Percentiles rank a stretch among this genome's conserved stretches.
Conservation (phyloP, 2,113 vertebrate genomes). For the Ammodytes marinus region DNA sequence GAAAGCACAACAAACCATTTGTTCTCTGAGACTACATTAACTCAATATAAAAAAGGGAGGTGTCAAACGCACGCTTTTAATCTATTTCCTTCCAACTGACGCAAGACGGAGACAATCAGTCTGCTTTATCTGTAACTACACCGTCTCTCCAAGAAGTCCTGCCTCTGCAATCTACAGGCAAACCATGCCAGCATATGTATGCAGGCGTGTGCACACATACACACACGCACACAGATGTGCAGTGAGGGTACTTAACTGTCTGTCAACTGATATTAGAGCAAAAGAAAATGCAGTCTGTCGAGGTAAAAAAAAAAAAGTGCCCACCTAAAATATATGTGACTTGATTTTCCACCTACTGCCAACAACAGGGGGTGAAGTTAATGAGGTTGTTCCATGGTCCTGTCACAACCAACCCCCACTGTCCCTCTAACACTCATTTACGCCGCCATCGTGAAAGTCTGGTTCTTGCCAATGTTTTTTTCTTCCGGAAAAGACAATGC, state of each 20-base stretch:
- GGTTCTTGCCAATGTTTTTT: slow-evolving; percentile 30
- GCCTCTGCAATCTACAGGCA: slow-evolving; percentile 46
- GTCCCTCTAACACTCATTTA: slow-evolving; percentile 61
- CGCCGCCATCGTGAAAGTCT: slow-evolving; percentile 43
- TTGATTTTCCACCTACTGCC: slow-evolving; percentile 72
- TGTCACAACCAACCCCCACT: slow-evolving; percentile 50
- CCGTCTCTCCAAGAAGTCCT: slow-evolving; percentile 39
- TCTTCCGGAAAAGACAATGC: slow-evolving; percentile 40
- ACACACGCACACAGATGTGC: slow-evolving; percentile 53
- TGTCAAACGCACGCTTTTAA: slow-evolving; percentile 42
- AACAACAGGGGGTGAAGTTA: slow-evolving; percentile 70
- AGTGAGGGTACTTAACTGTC: slow-evolving; percentile 70
- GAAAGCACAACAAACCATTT: slow-evolving; percentile 25
- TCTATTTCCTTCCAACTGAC: slow-evolving; percentile 53
- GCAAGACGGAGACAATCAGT: slow-evolving; percentile 64
- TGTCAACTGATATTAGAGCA: slow-evolving; percentile 75
- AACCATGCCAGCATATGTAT: slow-evolving; percentile 38
- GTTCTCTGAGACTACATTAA: slow-evolving; percentile 24
- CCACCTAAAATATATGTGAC: slow-evolving; percentile 56
- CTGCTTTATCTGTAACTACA: slow-evolving; percentile 44
- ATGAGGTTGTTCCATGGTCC: slow-evolving; percentile 76
- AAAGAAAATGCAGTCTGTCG: slow-evolving; percentile 65
- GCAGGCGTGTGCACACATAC: slow-evolving; percentile 24
- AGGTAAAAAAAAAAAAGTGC: slow-evolving; percentile 36
- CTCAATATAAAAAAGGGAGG: slow-evolving; percentile 29